A percentile compares a stretch with the other conserved stretches of the same genome.
phyloP scores from a whole-genome alignment of 2,113 vertebrate genomes.

The Polyodon spathula region DNA sequence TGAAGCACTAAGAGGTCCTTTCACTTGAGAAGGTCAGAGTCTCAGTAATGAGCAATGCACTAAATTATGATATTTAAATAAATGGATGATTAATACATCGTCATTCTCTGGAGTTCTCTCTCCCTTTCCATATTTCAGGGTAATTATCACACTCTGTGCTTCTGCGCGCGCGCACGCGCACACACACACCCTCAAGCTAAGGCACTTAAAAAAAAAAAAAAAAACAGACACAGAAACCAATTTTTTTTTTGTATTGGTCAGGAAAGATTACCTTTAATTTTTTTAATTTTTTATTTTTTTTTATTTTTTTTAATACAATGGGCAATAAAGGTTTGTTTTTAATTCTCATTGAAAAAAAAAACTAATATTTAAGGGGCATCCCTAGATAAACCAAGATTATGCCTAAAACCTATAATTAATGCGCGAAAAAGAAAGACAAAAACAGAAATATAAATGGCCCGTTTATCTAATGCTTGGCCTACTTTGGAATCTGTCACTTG shows the following conservation, averaged over 20 bases:
- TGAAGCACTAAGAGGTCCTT: conserved; percentile 20
- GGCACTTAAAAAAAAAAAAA: conserved; percentile 24
- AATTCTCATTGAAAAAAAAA: too few relatives aligned
- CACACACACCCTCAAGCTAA: conserved; percentile 19
- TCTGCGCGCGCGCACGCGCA: conserved; percentile 12
- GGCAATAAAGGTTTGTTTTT: too few relatives aligned
- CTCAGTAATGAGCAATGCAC: conserved; percentile 37
- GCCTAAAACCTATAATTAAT: conserved; percentile 22
- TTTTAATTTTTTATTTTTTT: conserved; percentile 30
- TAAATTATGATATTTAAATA: conserved; percentile 49
- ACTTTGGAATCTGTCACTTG: conserved; percentile 42
- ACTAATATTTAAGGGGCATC: too few relatives aligned
- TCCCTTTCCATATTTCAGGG: conserved; percentile 30
- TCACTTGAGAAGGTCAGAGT: conserved; percentile 36
- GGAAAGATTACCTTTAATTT: conserved; percentile 27
- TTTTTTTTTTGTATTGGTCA: too few relatives aligned
- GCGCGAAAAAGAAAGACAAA: conserved; percentile 41
- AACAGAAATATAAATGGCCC: conserved; percentile 61
- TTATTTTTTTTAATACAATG: conserved; percentile 35
- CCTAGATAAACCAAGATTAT: too few relatives aligned
- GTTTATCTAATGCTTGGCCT: conserved; percentile 53
- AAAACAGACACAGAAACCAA: conserved; percentile 25
- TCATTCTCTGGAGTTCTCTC: conserved; percentile 25
- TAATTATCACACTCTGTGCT: conserved; percentile 29
- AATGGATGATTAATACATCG: conserved; percentile 35